Percentiles rank a stretch among this genome's conserved stretches.
Conservation (phyloP, 1,140 invertebrate species). For the Tetramorium simillimum region DNA sequence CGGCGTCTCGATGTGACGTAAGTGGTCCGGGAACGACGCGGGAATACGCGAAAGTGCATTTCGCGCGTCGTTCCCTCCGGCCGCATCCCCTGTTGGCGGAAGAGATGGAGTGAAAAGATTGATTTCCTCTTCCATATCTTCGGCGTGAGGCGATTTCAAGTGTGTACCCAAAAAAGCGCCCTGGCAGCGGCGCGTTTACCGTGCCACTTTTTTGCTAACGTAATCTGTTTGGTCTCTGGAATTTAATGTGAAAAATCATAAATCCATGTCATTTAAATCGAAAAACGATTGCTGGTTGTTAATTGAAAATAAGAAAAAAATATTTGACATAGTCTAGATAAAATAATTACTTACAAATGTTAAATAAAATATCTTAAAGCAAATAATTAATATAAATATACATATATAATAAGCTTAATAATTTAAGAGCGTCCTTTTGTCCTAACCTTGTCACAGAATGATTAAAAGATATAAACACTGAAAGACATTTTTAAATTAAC, state of each 20-base stretch:
- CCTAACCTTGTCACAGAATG: too few species aligned
- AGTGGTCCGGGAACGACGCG: conserved; percentile 38
- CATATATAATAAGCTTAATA: neutral
- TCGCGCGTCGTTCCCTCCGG: conserved; percentile 49
- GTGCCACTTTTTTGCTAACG: neutral
- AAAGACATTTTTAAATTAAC: too few species aligned
- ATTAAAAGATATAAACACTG: too few species aligned
- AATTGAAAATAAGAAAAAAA: neutral
- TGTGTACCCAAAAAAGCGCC: conserved; percentile 1
- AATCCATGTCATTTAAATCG: neutral
- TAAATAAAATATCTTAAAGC: neutral
- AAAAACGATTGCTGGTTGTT: neutral
- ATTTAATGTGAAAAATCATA: conserved; percentile 1
- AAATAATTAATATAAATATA: neutral
- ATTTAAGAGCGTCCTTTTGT: neutral
- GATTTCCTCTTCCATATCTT: conserved; percentile 60
- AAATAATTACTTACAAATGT: neutral
- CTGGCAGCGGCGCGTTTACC: conserved; percentile 8
- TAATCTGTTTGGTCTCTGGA: conserved; percentile 8
- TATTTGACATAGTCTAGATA: neutral
- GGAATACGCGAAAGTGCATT: conserved; percentile 67
- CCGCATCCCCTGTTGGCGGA: neutral
- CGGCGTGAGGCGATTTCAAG: conserved; percentile 34
- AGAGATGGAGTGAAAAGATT: conserved; percentile 41
- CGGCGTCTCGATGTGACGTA: conserved; percentile 34